These are phyloP conservation scores for Asbolus verrucosus DNA, from an alignment of 1,140 invertebrate genomes.

Conservation along the genomic window DNA sequence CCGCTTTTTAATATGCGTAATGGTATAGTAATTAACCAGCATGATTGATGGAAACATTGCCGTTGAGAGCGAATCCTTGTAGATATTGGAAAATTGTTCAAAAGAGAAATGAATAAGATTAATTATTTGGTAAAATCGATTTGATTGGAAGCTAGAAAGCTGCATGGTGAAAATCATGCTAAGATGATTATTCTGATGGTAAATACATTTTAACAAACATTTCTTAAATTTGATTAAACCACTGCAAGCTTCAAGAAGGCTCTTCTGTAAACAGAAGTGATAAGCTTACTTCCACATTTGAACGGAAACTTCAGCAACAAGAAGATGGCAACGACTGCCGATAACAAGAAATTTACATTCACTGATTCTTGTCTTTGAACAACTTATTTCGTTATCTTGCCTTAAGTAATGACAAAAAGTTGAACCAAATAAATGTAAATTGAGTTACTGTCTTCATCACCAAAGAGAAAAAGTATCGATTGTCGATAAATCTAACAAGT, in stretches of 20 bases:
- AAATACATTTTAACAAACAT: slow-evolving; percentile 3
- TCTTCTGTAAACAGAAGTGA: slow-evolving; percentile 18
- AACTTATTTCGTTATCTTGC: slow-evolving; percentile 40
- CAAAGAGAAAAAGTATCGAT: slow-evolving; percentile 34
- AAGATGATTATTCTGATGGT: slow-evolving; percentile 1
- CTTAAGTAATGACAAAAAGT: slow-evolving; percentile 36
- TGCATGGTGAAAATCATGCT: not conserved
- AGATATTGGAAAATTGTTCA: slow-evolving; percentile 35
- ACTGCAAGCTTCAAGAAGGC: slow-evolving; percentile 3
- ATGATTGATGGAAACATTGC: slow-evolving; percentile 31
- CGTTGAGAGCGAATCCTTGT: slow-evolving; percentile 35
- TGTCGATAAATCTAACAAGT: not conserved
- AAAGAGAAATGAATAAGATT: slow-evolving; percentile 39
- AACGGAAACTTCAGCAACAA: slow-evolving; percentile 32
- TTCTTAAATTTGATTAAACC: slow-evolving; percentile 16
- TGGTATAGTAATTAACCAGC: slow-evolving; percentile 28
- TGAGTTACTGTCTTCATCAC: slow-evolving; percentile 37
- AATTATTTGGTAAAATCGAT: slow-evolving; percentile 26
- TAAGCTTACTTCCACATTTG: slow-evolving; percentile 27
- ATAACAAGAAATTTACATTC: slow-evolving; percentile 41
- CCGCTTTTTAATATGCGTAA: slow-evolving; percentile 36
- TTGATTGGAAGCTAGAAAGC: slow-evolving; percentile 26
- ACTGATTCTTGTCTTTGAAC: slow-evolving; percentile 43
- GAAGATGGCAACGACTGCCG: slow-evolving; percentile 35
- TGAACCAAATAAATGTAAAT: slow-evolving; percentile 42